phyloP scores from a whole-genome alignment of 92 coral and sea anemone genomes.

The Bergia puertoricense region DNA sequence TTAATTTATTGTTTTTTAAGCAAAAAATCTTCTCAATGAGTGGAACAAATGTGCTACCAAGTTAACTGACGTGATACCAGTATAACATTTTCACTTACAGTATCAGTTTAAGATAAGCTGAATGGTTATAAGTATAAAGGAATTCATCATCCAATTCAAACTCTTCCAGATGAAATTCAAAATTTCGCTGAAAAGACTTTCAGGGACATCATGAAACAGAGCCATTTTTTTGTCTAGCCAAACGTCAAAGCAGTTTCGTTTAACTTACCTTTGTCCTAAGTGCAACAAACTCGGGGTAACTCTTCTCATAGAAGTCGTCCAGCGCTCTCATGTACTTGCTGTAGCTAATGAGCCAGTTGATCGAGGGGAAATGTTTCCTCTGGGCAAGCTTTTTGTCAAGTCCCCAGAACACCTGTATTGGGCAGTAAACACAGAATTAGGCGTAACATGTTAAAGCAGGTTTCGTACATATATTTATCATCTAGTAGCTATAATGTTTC shows the following conservation, averaged over 20 bases:
- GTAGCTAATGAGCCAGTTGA: conserved; percentile 98
- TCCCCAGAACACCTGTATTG: conserved; percentile 94
- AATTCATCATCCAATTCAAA: no score
- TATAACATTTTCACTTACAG: no score
- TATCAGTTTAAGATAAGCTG: no score
- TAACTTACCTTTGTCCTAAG: conserved; percentile 86
- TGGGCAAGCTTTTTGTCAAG: conserved; percentile 98
- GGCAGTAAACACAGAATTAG: neutral
- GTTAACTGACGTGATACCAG: no score
- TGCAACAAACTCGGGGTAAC: conserved; percentile 88
- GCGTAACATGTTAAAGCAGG: no score
- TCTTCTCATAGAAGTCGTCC: conserved; percentile 96
- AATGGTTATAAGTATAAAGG: no score
- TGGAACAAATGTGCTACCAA: no score
- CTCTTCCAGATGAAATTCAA: no score
- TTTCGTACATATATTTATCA: no score
- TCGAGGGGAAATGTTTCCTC: conserved; percentile 97
- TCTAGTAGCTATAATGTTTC: no score
- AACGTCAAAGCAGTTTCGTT: no score
- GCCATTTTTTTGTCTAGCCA: neutral
- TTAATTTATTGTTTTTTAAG: no score
- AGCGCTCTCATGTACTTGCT: conserved; percentile 98
- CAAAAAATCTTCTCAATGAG: neutral
- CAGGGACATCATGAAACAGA: neutral
- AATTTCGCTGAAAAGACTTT: neutral